Evolutionary conservation across 2,797 vertebrate species (phyloP).

Genomic region (Sebastes hopkinsi): DNA sequence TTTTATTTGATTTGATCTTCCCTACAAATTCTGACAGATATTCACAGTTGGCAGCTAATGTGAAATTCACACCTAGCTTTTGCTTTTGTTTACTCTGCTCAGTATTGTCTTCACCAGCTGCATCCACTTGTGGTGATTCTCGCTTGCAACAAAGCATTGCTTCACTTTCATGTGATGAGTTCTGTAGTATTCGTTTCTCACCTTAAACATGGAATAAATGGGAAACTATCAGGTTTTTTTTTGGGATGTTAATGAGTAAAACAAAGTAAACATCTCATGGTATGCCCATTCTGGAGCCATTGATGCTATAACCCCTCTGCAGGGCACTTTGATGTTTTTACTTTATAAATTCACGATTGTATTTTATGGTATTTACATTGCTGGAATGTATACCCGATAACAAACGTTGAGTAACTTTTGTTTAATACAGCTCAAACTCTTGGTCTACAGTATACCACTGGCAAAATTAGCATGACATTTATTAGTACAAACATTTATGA

Average conservation of each 20-base stretch:
- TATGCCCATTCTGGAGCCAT: not conserved
- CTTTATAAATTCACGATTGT: not conserved
- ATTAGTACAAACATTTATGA: not conserved
- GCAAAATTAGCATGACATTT: not conserved
- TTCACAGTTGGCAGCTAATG: conserved; percentile 28
- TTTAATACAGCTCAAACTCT: not conserved
- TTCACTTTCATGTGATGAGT: not conserved
- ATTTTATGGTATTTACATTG: not conserved
- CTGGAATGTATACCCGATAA: not conserved
- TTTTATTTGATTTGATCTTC: conserved; percentile 21
- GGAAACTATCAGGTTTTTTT: not conserved
- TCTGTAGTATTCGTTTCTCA: not conserved
- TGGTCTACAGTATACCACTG: too few relatives aligned
- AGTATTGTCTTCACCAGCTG: not conserved
- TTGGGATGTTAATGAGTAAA: not conserved
- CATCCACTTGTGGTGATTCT: conserved; percentile 2
- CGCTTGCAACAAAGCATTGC: not conserved
- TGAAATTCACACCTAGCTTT: conserved; percentile 30
- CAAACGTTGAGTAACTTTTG: not conserved
- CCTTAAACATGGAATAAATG: not conserved
- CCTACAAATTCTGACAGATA: conserved; percentile 20
- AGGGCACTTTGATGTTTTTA: not conserved
- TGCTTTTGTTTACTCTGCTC: conserved; percentile 2
- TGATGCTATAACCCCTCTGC: not conserved
- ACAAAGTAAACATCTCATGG: not conserved